phyloP scores from a whole-genome alignment of 2,113 vertebrate genomes.

The Asarcornis scutulata region DNA sequence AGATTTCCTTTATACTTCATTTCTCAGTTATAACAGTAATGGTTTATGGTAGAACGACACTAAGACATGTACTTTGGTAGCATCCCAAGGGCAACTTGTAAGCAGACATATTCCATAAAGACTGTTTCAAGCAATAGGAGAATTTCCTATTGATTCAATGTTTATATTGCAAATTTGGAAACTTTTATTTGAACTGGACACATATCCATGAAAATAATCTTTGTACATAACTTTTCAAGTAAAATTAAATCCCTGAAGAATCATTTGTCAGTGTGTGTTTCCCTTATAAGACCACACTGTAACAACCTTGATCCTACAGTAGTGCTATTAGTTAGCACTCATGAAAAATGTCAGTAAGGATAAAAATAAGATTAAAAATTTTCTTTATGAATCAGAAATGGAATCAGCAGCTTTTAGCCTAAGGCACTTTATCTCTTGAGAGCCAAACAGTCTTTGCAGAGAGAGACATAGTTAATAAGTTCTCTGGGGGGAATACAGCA shows the following conservation, averaged over 20 bases:
- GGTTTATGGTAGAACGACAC: not conserved
- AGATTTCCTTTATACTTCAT: not conserved
- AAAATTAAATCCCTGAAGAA: not conserved
- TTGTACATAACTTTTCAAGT: not conserved
- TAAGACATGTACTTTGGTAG: not conserved
- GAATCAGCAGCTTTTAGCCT: slow-evolving; percentile 42
- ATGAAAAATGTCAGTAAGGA: not conserved
- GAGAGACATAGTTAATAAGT: slow-evolving; percentile 43
- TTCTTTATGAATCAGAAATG: slow-evolving; percentile 35
- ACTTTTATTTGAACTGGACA: not conserved
- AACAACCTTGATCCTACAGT: not conserved
- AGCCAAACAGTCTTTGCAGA: slow-evolving; percentile 48
- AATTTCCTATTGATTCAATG: not conserved
- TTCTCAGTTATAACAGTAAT: not conserved
- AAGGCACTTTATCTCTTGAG: slow-evolving; percentile 15
- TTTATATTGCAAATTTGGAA: not conserved
- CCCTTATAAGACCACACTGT: not conserved
- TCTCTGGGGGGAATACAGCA: slow-evolving; percentile 34
- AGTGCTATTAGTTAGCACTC: not conserved
- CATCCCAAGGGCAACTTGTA: not conserved
- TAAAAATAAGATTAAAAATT: not conserved
- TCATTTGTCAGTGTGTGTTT: not conserved
- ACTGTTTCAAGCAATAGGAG: not conserved
- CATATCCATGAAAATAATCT: not conserved
- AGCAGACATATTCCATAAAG: not conserved